Conservation (phyloP, 2,888 invertebrate species). For the Sclerodermus sp. region DNA sequence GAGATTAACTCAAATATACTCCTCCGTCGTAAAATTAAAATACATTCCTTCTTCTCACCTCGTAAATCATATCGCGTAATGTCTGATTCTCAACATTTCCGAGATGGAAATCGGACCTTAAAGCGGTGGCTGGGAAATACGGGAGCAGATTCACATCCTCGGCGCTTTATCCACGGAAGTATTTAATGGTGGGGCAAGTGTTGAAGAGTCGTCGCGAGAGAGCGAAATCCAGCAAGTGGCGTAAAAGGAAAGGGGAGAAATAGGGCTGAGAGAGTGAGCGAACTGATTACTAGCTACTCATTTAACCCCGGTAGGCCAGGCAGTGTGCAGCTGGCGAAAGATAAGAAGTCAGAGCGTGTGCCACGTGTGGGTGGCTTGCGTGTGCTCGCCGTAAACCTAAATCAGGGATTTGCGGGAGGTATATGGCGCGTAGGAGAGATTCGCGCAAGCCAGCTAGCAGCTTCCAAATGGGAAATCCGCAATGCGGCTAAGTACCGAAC, state of each 20-base stretch:
- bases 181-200: no score
- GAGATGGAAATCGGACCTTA: no score
- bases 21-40: no score
- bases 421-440: slow-evolving; percentile 11
- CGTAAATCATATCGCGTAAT: no score
- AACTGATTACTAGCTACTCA: slow-evolving; percentile 11
- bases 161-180: no score
- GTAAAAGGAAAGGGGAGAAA: neutral
- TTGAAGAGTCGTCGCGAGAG: no score
- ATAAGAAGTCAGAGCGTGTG: slow-evolving; percentile 17
- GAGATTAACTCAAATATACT: no score
- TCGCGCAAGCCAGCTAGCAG: slow-evolving; percentile 14
- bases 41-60: no score
- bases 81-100: no score
- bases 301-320: slow-evolving; percentile 5
- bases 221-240: no score
- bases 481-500: slow-evolving; percentile 50
- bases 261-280: slow-evolving; percentile 1
- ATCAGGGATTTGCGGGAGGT: slow-evolving; percentile 38
- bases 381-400: slow-evolving; percentile 23
- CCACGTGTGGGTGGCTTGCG: slow-evolving; percentile 7
- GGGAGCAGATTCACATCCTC: no score
- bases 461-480: slow-evolving; percentile 37
- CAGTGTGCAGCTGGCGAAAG: slow-evolving; percentile 17
- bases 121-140: no score